Percentiles rank a stretch among this genome's conserved stretches.
Evolutionary conservation across 2,797 vertebrate species (phyloP).

Genomic region (Parauchenoglanis punctatus): DNA sequence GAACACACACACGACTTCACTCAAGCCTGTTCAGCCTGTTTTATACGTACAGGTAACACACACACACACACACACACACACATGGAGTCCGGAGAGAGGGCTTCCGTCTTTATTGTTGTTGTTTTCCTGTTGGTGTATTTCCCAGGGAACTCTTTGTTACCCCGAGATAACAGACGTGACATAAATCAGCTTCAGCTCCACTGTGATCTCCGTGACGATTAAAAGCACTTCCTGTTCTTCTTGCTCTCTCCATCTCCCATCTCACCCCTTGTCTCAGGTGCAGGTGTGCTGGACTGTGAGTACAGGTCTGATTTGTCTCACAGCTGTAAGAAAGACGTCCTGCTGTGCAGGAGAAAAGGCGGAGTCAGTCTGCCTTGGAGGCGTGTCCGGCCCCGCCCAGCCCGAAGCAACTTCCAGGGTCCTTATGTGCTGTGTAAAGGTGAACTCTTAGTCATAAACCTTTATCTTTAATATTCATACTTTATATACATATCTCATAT

Average conservation of each 20-base stretch:
- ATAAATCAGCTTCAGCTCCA: not conserved
- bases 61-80: constrained; percentile 9
- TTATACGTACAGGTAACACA: constrained; percentile 82
- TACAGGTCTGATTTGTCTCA: constrained; percentile 87
- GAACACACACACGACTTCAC: constrained; percentile 87
- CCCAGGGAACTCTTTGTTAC: not conserved
- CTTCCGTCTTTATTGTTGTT: not conserved
- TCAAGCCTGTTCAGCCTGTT: constrained; percentile 89
- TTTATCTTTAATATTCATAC: not conserved
- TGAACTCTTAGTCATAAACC: constrained; percentile 54
- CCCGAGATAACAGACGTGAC: not conserved
- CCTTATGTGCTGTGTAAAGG: constrained; percentile 91
- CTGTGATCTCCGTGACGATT: not conserved
- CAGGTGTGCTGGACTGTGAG: constrained; percentile 81
- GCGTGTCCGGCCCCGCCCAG: constrained; percentile 84
- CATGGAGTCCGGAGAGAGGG: not conserved
- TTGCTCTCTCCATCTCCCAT: not conserved
- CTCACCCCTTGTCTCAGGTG: constrained; percentile 68
- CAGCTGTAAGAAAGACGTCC: constrained; percentile 82
- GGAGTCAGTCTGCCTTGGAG: constrained; percentile 80
- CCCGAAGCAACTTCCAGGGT: constrained; percentile 80
- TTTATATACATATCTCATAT: not conserved
- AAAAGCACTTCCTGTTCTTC: not conserved
- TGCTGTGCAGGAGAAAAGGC: constrained; percentile 82
- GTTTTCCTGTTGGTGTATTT: not conserved